phyloP scores from a whole-genome alignment of 1,140 invertebrate species.

The Orius laevigatus region DNA sequence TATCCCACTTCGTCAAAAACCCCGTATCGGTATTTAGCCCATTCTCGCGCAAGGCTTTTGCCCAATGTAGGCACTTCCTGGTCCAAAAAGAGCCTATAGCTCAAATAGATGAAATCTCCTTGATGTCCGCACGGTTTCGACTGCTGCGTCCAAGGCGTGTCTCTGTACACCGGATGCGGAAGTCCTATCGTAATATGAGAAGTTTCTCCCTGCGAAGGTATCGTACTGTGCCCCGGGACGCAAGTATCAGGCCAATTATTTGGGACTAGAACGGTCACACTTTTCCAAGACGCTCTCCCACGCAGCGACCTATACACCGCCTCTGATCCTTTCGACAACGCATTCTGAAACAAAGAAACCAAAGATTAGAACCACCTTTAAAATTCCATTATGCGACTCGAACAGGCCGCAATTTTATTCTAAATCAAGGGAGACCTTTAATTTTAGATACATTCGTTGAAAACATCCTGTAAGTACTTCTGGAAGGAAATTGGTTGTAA shows the following conservation, averaged over 20 bases:
- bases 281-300: constrained; percentile 32
- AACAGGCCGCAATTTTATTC: too few relatives aligned
- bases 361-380: neutral
- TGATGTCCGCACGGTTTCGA: constrained; percentile 35
- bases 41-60: constrained; percentile 40
- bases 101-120: constrained; percentile 40
- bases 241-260: constrained; percentile 34
- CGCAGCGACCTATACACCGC: constrained; percentile 35
- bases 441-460: too few relatives aligned
- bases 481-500: too few relatives aligned
- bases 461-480: too few relatives aligned
- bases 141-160: constrained; percentile 38
- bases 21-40: constrained; percentile 49
- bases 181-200: constrained; percentile 29
- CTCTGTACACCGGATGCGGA: constrained; percentile 33
- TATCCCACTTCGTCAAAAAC: constrained; percentile 51
- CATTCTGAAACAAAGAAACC: constrained; percentile 28
- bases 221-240: constrained; percentile 23
- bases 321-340: constrained; percentile 31
- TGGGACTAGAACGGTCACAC: constrained; percentile 36
- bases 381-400: too few relatives aligned
- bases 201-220: constrained; percentile 28
- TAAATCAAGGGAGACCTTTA: too few relatives aligned
- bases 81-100: constrained; percentile 25
- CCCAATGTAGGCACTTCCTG: constrained; percentile 20